phyloP scores from a whole-genome alignment of 2,113 vertebrate species.

The Eulemur rufifrons region DNA sequence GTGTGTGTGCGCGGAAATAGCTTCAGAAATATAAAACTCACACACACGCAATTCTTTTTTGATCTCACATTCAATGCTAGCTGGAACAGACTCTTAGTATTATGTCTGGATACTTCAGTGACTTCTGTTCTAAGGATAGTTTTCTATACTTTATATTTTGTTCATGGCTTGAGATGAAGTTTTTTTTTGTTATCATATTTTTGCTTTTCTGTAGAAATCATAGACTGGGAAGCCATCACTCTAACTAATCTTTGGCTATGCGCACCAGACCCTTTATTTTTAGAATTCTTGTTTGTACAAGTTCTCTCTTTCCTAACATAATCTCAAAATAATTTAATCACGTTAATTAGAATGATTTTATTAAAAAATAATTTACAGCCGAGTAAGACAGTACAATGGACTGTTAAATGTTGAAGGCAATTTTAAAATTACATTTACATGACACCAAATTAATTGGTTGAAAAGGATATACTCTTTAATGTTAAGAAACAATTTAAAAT shows the following conservation, averaged over 20 bases:
- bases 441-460: background rate
- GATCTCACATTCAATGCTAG: background rate
- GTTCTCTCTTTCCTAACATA: background rate
- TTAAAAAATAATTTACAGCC: slow-evolving; percentile 20
- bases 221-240: background rate
- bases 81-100: background rate
- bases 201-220: background rate
- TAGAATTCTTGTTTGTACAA: background rate
- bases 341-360: background rate
- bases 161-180: background rate
- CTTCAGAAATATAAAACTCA: slow-evolving; percentile 31
- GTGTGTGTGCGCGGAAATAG: background rate
- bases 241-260: background rate
- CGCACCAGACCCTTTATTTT: background rate
- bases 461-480: slow-evolving; percentile 17
- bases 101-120: background rate
- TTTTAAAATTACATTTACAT: background rate
- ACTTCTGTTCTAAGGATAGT: background rate
- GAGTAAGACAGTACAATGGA: background rate
- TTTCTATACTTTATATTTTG: background rate
- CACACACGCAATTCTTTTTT: background rate
- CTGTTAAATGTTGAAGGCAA: background rate
- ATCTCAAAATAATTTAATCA: slow-evolving; percentile 39
- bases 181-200: background rate
- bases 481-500: slow-evolving; percentile 28